These are phyloP conservation scores for Periplaneta americana DNA, from an alignment of 1,140 invertebrate genomes.

Conservation along the genomic window DNA sequence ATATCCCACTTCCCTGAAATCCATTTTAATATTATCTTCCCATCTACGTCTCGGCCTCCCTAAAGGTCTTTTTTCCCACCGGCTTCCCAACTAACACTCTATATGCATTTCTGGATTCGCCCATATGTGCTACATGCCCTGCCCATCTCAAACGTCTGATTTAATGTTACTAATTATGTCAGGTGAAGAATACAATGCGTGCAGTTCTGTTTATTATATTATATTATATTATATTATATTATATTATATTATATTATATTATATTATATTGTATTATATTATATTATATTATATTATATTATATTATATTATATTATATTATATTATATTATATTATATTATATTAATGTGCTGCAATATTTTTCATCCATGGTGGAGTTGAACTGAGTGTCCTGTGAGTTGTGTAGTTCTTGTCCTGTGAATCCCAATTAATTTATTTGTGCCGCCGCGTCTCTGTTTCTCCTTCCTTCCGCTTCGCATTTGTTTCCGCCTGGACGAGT, in stretches of 20 bases:
- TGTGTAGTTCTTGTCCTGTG: not conserved
- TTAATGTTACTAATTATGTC: too few relatives aligned
- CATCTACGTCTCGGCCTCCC: too few relatives aligned
- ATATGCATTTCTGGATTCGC: too few relatives aligned
- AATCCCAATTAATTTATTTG: not conserved
- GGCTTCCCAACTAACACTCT: too few relatives aligned
- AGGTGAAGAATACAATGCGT: too few relatives aligned
- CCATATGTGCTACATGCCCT: too few relatives aligned
- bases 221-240: not conserved
- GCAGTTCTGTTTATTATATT: not conserved
- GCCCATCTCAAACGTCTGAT: too few relatives aligned
- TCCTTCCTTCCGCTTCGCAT: not conserved
- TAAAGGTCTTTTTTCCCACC: too few relatives aligned
- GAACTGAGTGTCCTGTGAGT: too few relatives aligned
- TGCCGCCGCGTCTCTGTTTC: not conserved
- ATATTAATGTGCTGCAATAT: not conserved
- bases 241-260: not conserved
- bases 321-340: not conserved
- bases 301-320: not conserved
- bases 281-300: not conserved
- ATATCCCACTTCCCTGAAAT: too few relatives aligned
- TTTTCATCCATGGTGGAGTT: too few relatives aligned
- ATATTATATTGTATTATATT: not conserved
- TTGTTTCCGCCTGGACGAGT: not conserved
- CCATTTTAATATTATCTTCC: too few relatives aligned